phyloP scores from a whole-genome alignment of 2,113 vertebrate genomes.

The Ochotona curzoniae region DNA sequence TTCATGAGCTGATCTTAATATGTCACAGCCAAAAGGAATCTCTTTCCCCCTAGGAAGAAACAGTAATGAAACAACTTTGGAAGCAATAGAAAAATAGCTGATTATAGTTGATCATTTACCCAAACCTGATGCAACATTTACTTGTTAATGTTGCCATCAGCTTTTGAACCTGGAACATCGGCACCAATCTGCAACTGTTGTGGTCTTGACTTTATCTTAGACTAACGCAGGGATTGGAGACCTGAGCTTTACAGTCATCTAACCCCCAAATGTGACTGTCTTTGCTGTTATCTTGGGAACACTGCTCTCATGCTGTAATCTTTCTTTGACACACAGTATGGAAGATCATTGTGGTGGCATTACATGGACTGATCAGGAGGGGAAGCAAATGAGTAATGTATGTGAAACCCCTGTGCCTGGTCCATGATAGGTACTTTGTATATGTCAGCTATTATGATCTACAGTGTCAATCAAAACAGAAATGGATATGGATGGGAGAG shows the following conservation, averaged over 20 bases:
- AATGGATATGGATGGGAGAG: not conserved
- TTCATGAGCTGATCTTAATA: conserved; percentile 15
- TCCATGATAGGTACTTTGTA: not conserved
- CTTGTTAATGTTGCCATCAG: not conserved
- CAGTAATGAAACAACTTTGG: not conserved
- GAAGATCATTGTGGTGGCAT: not conserved
- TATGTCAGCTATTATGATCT: not conserved
- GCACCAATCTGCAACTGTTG: fast-evolving
- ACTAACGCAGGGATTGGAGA: not conserved
- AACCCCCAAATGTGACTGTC: not conserved
- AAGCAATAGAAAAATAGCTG: not conserved
- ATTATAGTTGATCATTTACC: not conserved
- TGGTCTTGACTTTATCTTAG: not conserved
- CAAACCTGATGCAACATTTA: not conserved
- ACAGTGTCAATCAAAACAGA: not conserved
- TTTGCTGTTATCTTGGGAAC: not conserved
- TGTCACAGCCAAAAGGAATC: not conserved
- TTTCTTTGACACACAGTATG: not conserved
- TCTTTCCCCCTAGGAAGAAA: not conserved
- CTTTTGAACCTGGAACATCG: conserved; percentile 7
- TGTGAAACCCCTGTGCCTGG: not conserved
- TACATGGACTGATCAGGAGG: too few species aligned
- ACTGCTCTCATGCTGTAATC: not conserved
- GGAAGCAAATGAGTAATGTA: not conserved
- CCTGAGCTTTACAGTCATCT: not conserved